A percentile compares a stretch with the other conserved stretches of the same genome.
Conservation (phyloP, 2,797 vertebrate genomes). For the Fistularia commersonii region DNA sequence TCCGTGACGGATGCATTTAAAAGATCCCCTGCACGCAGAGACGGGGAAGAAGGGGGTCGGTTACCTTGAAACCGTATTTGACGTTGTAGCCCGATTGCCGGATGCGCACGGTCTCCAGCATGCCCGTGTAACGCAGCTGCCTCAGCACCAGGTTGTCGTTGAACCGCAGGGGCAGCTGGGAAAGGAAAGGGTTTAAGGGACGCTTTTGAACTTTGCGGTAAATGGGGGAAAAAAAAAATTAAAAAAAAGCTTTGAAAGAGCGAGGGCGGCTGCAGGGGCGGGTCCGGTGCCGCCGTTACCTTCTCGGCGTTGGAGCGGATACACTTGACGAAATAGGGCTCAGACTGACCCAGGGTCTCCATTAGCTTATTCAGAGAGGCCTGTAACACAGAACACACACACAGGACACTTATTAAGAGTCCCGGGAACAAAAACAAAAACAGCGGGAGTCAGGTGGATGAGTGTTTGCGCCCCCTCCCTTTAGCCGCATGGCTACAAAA, state of each 20-base stretch:
- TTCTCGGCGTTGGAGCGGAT: slow-evolving; percentile 98
- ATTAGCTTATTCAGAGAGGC: slow-evolving; percentile 95
- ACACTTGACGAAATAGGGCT: slow-evolving; percentile 99
- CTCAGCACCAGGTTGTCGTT: slow-evolving; percentile 89
- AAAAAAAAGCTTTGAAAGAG: slow-evolving; percentile 39
- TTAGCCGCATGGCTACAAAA: no score
- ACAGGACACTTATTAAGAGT: slow-evolving; percentile 9
- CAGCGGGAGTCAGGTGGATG: no score
- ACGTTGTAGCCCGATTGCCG: slow-evolving; percentile 96
- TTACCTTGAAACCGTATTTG: slow-evolving; percentile 94
- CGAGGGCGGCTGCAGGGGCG: neutral
- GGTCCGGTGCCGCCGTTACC: slow-evolving; percentile 72
- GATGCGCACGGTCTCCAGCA: slow-evolving; percentile 97
- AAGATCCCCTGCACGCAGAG: no score
- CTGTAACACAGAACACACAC: slow-evolving; percentile 59
- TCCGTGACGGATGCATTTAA: neutral
- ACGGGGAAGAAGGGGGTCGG: no score
- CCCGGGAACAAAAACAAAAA: no score
- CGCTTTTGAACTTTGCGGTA: no score
- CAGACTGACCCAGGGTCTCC: slow-evolving; percentile 96
- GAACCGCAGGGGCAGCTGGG: slow-evolving; percentile 90
- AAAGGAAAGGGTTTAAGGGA: no score
- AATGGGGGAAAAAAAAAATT: neutral
- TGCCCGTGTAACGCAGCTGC: slow-evolving; percentile 97
- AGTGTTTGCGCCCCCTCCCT: slow-evolving; percentile 11